A percentile compares a stretch with the other conserved stretches of the same genome.
phyloP scores from a whole-genome alignment of 2,113 vertebrate species.

The Ceyx margarethae region DNA sequence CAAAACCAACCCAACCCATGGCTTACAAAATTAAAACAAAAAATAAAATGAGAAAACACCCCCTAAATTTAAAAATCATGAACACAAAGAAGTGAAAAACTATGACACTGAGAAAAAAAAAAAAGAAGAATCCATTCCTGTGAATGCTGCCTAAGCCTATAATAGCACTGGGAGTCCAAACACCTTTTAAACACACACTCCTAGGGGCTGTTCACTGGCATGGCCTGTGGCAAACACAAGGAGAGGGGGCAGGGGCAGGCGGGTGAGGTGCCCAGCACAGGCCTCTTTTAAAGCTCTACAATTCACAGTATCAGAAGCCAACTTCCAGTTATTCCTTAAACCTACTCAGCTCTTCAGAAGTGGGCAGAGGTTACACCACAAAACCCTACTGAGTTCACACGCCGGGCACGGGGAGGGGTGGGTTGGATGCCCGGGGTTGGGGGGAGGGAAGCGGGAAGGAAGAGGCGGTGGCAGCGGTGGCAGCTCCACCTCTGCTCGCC shows the following conservation, averaged over 20 bases:
- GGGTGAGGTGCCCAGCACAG: conserved; percentile 24
- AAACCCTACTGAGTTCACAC: conserved; percentile 12
- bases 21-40: background rate
- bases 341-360: conserved; percentile 38
- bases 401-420: too few relatives aligned
- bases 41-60: background rate
- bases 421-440: too few relatives aligned
- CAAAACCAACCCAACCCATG: background rate
- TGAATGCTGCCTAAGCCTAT: conserved; percentile 35
- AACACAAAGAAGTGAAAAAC: conserved; percentile 44
- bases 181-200: conserved; percentile 6
- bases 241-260: background rate
- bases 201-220: conserved; percentile 45
- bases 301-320: conserved; percentile 78
- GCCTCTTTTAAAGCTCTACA: conserved; percentile 63
- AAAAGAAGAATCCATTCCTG: background rate
- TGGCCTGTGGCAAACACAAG: conserved; percentile 22
- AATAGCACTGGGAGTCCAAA: conserved; percentile 20
- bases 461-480: background rate
- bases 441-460: background rate
- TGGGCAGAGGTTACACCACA: conserved; percentile 26
- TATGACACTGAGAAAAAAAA: background rate
- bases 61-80: conserved; percentile 35
- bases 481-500: background rate
- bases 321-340: conserved; percentile 63